Evolutionary conservation across 2,113 vertebrate species (phyloP), one percentile per base, ranked within the genome.

Genomic region (Onychostruthus taczanowskii): DNA sequence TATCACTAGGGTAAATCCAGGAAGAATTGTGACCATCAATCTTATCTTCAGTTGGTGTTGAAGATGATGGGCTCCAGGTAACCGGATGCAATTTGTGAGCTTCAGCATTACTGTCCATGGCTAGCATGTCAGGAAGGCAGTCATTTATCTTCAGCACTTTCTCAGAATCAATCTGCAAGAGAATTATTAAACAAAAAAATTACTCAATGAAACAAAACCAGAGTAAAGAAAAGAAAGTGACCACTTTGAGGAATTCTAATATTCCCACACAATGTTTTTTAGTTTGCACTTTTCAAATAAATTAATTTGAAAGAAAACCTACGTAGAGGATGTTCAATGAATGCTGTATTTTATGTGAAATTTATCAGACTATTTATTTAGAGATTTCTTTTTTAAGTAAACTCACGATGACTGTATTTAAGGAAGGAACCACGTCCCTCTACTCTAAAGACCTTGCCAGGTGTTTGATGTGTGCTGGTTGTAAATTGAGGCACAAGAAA

Each of bases 41-140:
- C 21, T 83, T 77, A 0, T 77, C 63, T 72, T 95, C 95, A 46
- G 44, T 14, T 76, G 78, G 24, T 4, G 21, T 44, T 67, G 83
- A 72, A 72, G 87, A 88, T 35, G 76, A 37, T 1, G 78, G 23
- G 39, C 67, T 93, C 35, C 28, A 14, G 8, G 37, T 52, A 77
- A 52, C 21, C 18, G 41, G 27, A 28, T 52, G 64, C 22, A 70
- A 31, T 59, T 95, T 96, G 30, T 59, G 82, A n/a, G 31, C 68
- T 73, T 97, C 96, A 0, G 16, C 31, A 46, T 94, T 95, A 44
- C 43, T 95, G 47, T 97, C 88, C 46, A 97, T 17, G 18, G 95
- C 91, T 30, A 98, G 41, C 11, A 67, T 14, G 4, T 98, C 97
- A 69, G 97, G 95, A 76, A 84, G 49, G 23, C 95, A 95, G 82